Base-by-base conservation (phyloP, 2,888 invertebrate genomes). In the Caenorhabditis doughertyi region DNA sequence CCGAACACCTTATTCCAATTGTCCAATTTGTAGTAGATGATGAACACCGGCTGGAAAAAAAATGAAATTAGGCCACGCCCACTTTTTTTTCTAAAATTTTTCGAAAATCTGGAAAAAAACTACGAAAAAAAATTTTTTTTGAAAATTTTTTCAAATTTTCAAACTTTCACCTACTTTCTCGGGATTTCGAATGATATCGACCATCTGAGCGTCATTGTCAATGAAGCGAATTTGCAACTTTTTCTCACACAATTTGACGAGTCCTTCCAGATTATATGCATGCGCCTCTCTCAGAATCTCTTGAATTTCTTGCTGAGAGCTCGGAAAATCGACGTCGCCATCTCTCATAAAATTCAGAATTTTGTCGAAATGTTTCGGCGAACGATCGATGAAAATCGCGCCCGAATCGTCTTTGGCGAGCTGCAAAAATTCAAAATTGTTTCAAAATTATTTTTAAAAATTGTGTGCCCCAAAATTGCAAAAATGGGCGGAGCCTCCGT, bases 351-450 rank as follows among this genome's bases (percentile, higher is more conserved):
- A 99, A 92, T 98, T 98, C 44, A 99, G 93, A 89, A 99, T 96
- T 9, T 95, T 95, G 5, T 96, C 96, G 93, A 99, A 99, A 93
- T 99, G 98, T 92, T 96, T 96, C 5, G 99, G 98, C 93, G 96
- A 11, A 8, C 58, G 39, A 39, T 58, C 58, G 58, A 58, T 58
- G 39, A 58, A 58, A 23, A 58, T 18, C 4, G 39, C 39, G 21
- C 58, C 58, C 23, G 39, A 35, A 16, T 58, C 23, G 23, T 58
- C 39, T 39, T 39, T 18, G 2, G 23, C 13, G n/a, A 29, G 11
- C 53, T 53, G 56, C 16, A 32, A 56, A 55, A 55, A 27, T 51
- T 25, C 49, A 49, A 21, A 7, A 4, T 3, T 51, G 9, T 51
- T 5, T 39, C 5, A 39, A 13, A n/a, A n/a, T n/a, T n/a, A n/a